Evolutionary conservation across 2,113 vertebrate genomes (phyloP).

Genomic region (Microcebus tavaratra): DNA sequence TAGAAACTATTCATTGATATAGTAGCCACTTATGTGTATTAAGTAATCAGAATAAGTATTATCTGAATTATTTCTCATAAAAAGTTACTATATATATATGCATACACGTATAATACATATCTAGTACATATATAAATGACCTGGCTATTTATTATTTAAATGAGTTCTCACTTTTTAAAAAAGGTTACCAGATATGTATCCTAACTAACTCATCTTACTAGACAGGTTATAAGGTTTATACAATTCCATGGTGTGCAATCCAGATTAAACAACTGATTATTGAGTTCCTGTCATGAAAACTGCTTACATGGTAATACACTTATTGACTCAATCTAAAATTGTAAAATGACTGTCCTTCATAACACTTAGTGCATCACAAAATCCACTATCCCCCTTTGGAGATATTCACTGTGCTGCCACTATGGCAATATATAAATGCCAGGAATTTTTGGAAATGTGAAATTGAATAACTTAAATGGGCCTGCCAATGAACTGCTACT

Average conservation of each 20-base stretch:
- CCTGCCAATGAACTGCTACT: slow-evolving; percentile 11
- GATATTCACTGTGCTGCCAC: slow-evolving; percentile 53
- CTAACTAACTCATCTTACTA: neutral
- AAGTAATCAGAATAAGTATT: neutral
- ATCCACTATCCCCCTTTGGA: slow-evolving; percentile 51
- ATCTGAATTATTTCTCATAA: neutral
- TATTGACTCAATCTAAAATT: slow-evolving; percentile 81
- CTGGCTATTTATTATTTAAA: neutral
- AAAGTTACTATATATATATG: neutral
- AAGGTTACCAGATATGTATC: neutral
- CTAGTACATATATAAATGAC: neutral
- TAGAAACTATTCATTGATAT: neutral
- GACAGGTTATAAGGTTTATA: slow-evolving; percentile 9
- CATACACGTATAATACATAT: neutral
- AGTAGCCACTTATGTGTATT: neutral
- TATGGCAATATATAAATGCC: slow-evolving; percentile 52
- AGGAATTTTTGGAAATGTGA: neutral
- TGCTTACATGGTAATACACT: slow-evolving; percentile 64
- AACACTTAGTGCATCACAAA: slow-evolving; percentile 68
- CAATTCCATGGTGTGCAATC: slow-evolving; percentile 52
- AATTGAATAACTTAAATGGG: slow-evolving; percentile 37
- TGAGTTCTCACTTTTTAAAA: slow-evolving; percentile 13
- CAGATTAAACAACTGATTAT: slow-evolving; percentile 69
- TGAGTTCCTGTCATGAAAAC: slow-evolving; percentile 81
- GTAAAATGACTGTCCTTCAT: slow-evolving; percentile 76